These are phyloP conservation scores for Spilosoma lubricipeda DNA, from an alignment of 2,888 invertebrate species.

Conservation along the genomic window DNA sequence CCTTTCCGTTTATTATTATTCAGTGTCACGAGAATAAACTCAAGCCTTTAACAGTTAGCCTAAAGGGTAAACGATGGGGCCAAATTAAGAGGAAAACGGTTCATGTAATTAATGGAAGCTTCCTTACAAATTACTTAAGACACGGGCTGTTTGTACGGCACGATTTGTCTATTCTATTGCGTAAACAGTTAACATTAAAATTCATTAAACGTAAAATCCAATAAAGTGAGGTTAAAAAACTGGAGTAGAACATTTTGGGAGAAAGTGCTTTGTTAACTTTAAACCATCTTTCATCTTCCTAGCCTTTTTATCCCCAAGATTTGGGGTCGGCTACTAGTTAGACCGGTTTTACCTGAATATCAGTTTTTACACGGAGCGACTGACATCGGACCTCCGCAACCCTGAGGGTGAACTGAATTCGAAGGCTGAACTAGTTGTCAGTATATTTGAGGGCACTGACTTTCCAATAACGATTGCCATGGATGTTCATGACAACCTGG, in stretches of 20 bases:
- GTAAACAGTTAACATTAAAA: slow-evolving; percentile 2
- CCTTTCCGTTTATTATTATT: background rate
- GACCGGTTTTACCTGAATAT: too few species aligned
- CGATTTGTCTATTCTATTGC: background rate
- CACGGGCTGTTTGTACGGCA: background rate
- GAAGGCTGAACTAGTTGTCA: too few species aligned
- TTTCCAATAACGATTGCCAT: too few species aligned
- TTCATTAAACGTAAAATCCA: background rate
- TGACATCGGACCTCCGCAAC: too few species aligned
- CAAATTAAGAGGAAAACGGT: background rate
- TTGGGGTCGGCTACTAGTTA: too few species aligned
- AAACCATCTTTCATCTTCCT: background rate
- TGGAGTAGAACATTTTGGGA: background rate
- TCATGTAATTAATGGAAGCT: background rate
- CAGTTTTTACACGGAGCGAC: too few species aligned
- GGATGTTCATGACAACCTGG: too few species aligned
- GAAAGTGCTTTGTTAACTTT: background rate
- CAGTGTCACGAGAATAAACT: slow-evolving; percentile 1
- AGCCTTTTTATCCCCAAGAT: too few species aligned
- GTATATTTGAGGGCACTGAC: too few species aligned
- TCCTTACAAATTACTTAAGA: slow-evolving; percentile 1
- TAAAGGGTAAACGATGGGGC: background rate
- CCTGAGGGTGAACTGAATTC: too few species aligned
- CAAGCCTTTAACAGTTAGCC: background rate
- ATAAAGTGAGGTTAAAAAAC: background rate